phyloP scores from a whole-genome alignment of 1,140 invertebrate species.

The Chrysomallon squamiferum region DNA sequence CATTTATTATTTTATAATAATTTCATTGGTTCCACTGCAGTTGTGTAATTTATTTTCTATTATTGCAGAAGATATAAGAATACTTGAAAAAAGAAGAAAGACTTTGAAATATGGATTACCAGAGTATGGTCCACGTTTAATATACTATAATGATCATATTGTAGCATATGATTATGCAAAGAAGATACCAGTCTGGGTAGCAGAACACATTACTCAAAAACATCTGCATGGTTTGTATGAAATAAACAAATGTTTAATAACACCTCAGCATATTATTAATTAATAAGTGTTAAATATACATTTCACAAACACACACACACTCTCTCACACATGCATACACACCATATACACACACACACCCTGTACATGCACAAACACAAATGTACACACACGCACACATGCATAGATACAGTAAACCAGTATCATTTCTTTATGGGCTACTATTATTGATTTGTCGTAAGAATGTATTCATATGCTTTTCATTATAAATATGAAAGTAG shows the following conservation, averaged over 20 bases:
- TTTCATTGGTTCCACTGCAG: too few species aligned
- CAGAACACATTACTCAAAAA: constrained; percentile 37
- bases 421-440: too few species aligned
- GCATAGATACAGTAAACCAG: too few species aligned
- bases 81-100: constrained; percentile 10
- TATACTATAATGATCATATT: constrained; percentile 37
- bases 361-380: too few species aligned
- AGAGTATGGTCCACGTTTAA: constrained; percentile 24
- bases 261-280: not conserved
- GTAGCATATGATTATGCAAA: constrained; percentile 44
- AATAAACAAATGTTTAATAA: not conserved
- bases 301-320: too few species aligned
- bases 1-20: too few species aligned
- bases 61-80: constrained; percentile 11
- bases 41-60: not conserved
- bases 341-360: too few species aligned
- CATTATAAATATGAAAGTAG: too few species aligned
- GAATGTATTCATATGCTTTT: too few species aligned
- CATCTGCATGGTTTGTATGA: constrained; percentile 34
- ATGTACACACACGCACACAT: too few species aligned
- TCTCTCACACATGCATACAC: too few species aligned
- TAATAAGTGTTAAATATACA: not conserved
- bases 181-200: constrained; percentile 47
- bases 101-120: constrained; percentile 42
- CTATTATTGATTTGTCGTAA: too few species aligned